Conservation (phyloP, 2,113 vertebrate genomes). For the Astur gentilis region DNA sequence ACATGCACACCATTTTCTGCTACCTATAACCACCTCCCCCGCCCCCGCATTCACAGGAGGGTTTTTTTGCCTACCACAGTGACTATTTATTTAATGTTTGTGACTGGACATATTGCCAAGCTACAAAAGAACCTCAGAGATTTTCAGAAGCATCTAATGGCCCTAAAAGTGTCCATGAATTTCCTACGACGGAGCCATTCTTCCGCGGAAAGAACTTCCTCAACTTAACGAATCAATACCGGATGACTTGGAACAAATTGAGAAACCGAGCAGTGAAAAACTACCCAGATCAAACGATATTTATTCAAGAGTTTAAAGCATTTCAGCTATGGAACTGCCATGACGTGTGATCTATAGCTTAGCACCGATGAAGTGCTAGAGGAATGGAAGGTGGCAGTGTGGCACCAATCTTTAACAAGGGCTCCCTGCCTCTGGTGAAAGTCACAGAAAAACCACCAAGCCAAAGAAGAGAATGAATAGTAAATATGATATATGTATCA, state of each 20-base stretch:
- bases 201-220: neutral
- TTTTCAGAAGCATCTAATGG: neutral
- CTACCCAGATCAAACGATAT: neutral
- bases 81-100: neutral
- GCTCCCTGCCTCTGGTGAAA: neutral
- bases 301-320: neutral
- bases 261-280: neutral
- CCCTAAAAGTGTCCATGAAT: neutral
- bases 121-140: neutral
- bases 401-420: neutral
- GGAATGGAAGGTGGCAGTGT: neutral
- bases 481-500: neutral
- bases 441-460: neutral
- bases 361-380: accelerated
- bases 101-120: neutral
- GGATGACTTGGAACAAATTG: neutral
- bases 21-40: neutral
- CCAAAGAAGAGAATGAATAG: neutral
- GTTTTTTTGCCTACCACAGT: neutral
- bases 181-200: neutral
- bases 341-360: neutral
- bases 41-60: neutral
- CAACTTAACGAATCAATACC: neutral
- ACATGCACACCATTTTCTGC: neutral
- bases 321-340: neutral